Conservation (phyloP, 1,140 invertebrate species). For the Zaprionus tsacasi region DNA sequence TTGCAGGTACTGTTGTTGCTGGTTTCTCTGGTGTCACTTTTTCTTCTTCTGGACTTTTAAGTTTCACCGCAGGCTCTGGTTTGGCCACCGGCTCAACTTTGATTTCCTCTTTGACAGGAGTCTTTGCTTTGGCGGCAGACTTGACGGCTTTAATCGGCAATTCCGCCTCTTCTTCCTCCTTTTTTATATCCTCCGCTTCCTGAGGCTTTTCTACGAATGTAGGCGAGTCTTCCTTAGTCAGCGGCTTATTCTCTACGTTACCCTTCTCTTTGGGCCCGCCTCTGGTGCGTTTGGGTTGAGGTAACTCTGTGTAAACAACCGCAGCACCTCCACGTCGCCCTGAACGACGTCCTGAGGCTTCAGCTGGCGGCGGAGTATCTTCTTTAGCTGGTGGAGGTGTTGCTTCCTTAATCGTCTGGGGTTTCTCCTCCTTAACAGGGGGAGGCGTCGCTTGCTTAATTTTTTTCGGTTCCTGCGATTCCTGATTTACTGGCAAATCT, state of each 20-base stretch:
- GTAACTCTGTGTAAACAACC: slow-evolving; percentile 63
- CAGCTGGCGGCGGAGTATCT: background rate
- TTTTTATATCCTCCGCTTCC: slow-evolving; percentile 2
- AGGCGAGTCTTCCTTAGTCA: slow-evolving; percentile 22
- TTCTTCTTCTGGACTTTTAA: slow-evolving; percentile 18
- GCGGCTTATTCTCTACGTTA: slow-evolving; percentile 24
- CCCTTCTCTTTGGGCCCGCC: slow-evolving; percentile 51
- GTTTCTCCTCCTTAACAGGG: background rate
- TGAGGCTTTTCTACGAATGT: slow-evolving; percentile 9
- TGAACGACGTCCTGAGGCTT: slow-evolving; percentile 59
- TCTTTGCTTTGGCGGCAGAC: slow-evolving; percentile 26
- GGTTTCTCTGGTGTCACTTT: slow-evolving; percentile 17
- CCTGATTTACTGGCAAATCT: background rate
- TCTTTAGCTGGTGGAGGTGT: slow-evolving; percentile 1
- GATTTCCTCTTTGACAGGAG: slow-evolving; percentile 16
- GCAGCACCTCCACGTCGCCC: slow-evolving; percentile 67
- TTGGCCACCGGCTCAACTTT: slow-evolving; percentile 5
- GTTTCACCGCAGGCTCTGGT: slow-evolving; percentile 1
- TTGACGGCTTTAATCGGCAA: slow-evolving; percentile 8
- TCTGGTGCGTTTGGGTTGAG: slow-evolving; percentile 70
- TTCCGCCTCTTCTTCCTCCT: slow-evolving; percentile 12
- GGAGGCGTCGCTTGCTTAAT: slow-evolving; percentile 1
- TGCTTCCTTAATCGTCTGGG: background rate
- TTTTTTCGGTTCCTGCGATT: background rate
- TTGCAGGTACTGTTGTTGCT: slow-evolving; percentile 9